Base-by-base conservation (phyloP, 2,797 vertebrate genomes). In the Vespertilio murinus region DNA sequence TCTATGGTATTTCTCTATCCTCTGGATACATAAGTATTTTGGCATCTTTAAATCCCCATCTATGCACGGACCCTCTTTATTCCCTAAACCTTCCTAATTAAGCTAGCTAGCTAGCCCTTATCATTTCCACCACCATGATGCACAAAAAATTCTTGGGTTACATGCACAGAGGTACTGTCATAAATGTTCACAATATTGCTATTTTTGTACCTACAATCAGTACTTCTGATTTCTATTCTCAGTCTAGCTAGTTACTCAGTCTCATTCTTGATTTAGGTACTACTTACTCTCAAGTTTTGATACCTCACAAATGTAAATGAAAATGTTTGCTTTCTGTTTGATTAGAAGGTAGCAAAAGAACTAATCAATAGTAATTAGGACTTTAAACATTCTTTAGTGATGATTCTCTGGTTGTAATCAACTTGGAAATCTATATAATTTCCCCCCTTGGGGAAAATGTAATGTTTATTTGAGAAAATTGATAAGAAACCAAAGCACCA, bases 311-410 rank as follows among this genome's bases (percentile, higher is more conserved):
- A 74, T 56, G 20, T 93, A 95, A 89, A 69, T 45, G 22, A 90
- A 95, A 90, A 75, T 79, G 33, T 85, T 90, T 95, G 33, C 40
- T 95, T 84, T 93, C 87, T n/a, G 1, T 52, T 94, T 88, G n/a
- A 79, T 70, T 83, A 73, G n/a, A 81, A 61, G 20, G 1, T 23
- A 84, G 49, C 18, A 87, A 75, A 81, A 91, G 30, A 74, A 28
- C 10, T 35, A 80, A 20, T 90, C 10, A 77, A 54, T 6, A 38
- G 28, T 30, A 88, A 88, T 81, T 59, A 23, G 14, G 23, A 14
- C 42, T 85, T 77, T 71, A 79, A 71, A n/a, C 77, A 74, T 59
- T 85, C 22, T 49, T 81, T 35, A 79, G 1, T 69, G 73, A 45
- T 78, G 35, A 91, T 77, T 14, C 4, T 45, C 23, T 8, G 3